A percentile compares a stretch with the other conserved stretches of the same genome.
phyloP scores from a whole-genome alignment of 1,140 invertebrate genomes.

The Drosophila lini region DNA sequence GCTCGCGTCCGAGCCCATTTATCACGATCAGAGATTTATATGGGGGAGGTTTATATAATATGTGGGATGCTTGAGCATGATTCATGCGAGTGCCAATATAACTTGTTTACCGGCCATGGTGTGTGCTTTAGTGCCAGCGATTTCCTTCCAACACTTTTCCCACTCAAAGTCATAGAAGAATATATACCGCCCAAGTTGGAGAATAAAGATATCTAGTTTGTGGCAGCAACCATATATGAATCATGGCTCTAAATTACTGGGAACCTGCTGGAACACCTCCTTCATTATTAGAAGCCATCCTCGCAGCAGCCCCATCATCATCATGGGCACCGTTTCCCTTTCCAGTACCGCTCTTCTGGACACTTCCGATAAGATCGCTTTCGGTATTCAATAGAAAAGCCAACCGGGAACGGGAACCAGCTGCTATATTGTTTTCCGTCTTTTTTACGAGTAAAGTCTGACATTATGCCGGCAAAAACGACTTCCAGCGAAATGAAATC shows the following conservation, averaged over 20 bases:
- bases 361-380: conserved; percentile 77
- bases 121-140: conserved; percentile 1
- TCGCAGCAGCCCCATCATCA: conserved; percentile 1
- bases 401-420: conserved; percentile 22
- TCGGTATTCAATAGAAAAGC: conserved; percentile 69
- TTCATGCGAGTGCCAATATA: conserved; percentile 22
- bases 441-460: conserved; percentile 66
- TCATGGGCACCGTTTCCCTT: conserved; percentile 13
- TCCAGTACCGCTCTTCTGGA: conserved; percentile 37
- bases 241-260: conserved; percentile 33
- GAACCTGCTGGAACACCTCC: conserved; percentile 29
- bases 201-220: conserved; percentile 39
- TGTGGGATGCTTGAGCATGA: conserved; percentile 41
- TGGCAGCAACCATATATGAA: conserved; percentile 31
- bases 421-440: conserved; percentile 16
- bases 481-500: conserved; percentile 77
- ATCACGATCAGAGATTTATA: conserved; percentile 34
- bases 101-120: conserved; percentile 27
- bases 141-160: conserved; percentile 39
- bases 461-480: conserved; percentile 71
- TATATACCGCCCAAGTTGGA: conserved; percentile 14
- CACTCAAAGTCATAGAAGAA: conserved; percentile 14
- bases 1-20: conserved; percentile 38
- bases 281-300: conserved; percentile 23
- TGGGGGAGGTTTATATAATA: conserved; percentile 41